Evolutionary conservation across 2,113 vertebrate species (phyloP), one percentile per base, ranked within the genome.

Genomic region (Hippolais icterina): DNA sequence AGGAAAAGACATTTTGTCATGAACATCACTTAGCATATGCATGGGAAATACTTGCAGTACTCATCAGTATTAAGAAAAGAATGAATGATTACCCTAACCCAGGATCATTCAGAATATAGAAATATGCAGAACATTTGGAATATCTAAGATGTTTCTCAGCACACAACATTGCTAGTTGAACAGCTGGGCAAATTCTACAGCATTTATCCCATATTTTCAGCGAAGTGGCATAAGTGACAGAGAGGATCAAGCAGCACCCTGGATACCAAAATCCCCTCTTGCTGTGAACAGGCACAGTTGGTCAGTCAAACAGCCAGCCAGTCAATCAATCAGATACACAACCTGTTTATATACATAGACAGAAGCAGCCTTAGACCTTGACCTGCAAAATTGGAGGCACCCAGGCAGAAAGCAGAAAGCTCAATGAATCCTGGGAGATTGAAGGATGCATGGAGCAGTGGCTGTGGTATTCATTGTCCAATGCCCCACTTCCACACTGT

Each of bases 301-400:
- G 44, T 64, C 91, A 88, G 49, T 41, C 87, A 93, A 86, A 92
- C 25, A 90, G 65, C 44, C 57, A 80, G 54, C 18, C 49, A 89
- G 70, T 12, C 79, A 60, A 57, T 65, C 0, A 1, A 87, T 92
- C 93, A 59, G 35, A 50, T 75, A 54, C 23, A 59, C 27, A 63
- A 29, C 16, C 25, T 82, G 53, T 69, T 89, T 64, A 44, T 77
- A 70, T 49, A 72, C 15, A 82, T 21, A 68, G 53, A 85, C 50
- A 93, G 37, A 74, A 87, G 35, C 35, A 87, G 47, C 68, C 72
- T 83, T 84, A 81, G 49, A 37, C 44, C 78, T 82, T 91, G 90
- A 94, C 87, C 57, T 90, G 90, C 85, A 90, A 79, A 94, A 83
- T 2, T 85, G 71, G 82, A 93, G 42, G 46, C 54, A 92, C n/a